phyloP scores from a whole-genome alignment of 92 coral and sea anemone genomes.

The Virgularia gustaviana region DNA sequence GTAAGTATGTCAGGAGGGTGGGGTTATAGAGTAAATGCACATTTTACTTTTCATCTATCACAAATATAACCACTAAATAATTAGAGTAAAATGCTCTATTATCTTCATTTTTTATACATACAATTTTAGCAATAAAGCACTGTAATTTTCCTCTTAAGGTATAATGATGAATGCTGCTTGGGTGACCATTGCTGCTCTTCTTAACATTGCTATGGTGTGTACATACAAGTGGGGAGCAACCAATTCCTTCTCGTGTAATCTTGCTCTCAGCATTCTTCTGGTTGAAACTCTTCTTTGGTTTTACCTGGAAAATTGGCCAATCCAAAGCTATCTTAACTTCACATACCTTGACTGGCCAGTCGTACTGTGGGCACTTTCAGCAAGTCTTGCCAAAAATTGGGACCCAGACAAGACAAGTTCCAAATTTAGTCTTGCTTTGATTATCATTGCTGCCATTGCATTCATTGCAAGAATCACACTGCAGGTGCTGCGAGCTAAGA shows the following conservation, averaged over 20 bases:
- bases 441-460: constrained; percentile 53
- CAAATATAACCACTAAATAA: no score
- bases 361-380: constrained; percentile 77
- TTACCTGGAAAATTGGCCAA: constrained; percentile 60
- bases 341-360: constrained; percentile 76
- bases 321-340: constrained; percentile 64
- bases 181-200: constrained; percentile 75
- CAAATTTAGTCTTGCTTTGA: constrained; percentile 58
- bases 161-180: constrained; percentile 77
- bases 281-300: constrained; percentile 72
- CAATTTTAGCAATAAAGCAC: neutral
- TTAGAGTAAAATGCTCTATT: neutral
- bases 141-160: neutral
- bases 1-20: constrained; percentile 10
- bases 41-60: no score
- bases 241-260: constrained; percentile 52
- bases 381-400: constrained; percentile 77
- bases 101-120: neutral
- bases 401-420: constrained; percentile 65
- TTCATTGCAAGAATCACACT: constrained; percentile 58
- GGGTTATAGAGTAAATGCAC: no score
- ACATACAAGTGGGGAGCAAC: constrained; percentile 62
- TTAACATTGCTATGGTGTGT: constrained; percentile 75
- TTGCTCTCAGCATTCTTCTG: constrained; percentile 68
- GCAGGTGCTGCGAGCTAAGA: constrained; percentile 50